Conservation (phyloP, 1,140 invertebrate species). For the Bombus affinis region DNA sequence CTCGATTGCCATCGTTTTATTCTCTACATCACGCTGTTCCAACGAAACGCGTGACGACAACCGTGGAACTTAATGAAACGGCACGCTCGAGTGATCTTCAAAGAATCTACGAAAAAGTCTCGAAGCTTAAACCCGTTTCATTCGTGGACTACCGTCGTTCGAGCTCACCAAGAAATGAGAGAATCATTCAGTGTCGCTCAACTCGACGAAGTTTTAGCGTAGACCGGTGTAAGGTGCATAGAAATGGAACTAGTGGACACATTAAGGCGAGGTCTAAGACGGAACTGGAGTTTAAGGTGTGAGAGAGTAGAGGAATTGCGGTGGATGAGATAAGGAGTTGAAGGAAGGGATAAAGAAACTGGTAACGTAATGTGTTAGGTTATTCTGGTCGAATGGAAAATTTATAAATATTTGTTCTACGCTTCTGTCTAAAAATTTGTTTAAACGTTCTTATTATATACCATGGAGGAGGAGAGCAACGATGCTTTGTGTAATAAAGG, state of each 20-base stretch:
- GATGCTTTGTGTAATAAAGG: too few relatives aligned
- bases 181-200: slow-evolving; percentile 25
- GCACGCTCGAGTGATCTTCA: slow-evolving; percentile 22
- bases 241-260: not conserved
- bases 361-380: not conserved
- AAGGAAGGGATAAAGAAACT: too few relatives aligned
- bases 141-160: not conserved
- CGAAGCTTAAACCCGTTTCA: slow-evolving; percentile 33
- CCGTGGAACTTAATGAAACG: slow-evolving; percentile 33
- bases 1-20: not conserved
- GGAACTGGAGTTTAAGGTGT: not conserved
- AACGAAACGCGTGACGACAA: slow-evolving; percentile 1
- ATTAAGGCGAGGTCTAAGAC: not conserved
- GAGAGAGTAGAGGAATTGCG: not conserved
- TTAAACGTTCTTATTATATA: too few relatives aligned
- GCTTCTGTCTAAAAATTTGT: too few relatives aligned
- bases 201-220: not conserved
- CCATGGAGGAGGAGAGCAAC: too few relatives aligned
- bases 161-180: not conserved
- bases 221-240: not conserved
- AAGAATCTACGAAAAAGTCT: slow-evolving; percentile 29
- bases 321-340: not conserved
- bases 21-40: not conserved
- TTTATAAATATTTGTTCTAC: not conserved
- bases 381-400: not conserved